Evolutionary conservation across 2,888 invertebrate genomes (phyloP).

Genomic region (Loripinus fragilis): DNA sequence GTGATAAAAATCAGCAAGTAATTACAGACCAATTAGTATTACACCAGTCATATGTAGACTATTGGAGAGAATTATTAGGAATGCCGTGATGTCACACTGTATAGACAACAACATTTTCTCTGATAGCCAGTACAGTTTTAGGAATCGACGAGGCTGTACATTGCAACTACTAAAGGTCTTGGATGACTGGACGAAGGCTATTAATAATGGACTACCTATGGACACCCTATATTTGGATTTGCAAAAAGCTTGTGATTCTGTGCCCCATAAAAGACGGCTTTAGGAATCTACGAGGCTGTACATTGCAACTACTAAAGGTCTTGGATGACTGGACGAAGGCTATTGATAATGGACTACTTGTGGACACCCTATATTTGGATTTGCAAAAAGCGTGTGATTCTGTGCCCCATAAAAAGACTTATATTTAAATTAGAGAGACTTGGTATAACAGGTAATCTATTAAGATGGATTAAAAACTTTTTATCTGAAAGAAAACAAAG

Average conservation of each 20-base stretch:
- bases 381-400: background rate
- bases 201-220: background rate
- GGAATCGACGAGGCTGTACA: background rate
- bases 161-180: background rate
- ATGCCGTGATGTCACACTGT: background rate
- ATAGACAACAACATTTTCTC: background rate
- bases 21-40: background rate
- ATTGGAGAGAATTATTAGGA: background rate
- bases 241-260: background rate
- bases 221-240: background rate
- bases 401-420: too few species aligned
- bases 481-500: too few species aligned
- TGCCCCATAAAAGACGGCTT: constrained; percentile 1
- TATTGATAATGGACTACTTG: background rate
- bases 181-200: background rate
- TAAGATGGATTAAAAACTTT: too few species aligned
- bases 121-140: background rate
- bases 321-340: background rate
- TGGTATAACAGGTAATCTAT: too few species aligned
- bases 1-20: background rate
- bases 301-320: background rate
- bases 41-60: background rate
- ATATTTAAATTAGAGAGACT: too few species aligned
- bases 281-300: background rate
- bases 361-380: background rate